Evolutionary conservation across 64 coral and sea anemone species (phyloP).

Genomic region (Orbicella faveolata): DNA sequence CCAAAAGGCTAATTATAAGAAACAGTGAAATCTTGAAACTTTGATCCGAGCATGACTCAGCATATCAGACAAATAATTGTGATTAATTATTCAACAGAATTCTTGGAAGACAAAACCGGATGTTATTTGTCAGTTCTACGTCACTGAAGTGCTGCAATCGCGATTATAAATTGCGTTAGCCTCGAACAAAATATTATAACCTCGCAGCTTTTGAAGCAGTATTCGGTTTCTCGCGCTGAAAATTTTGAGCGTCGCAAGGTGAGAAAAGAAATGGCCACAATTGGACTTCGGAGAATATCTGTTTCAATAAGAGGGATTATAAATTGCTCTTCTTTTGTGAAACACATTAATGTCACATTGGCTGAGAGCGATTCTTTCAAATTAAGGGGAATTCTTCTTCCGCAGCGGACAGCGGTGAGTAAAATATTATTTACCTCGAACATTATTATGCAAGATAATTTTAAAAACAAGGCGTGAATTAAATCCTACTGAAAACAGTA

Average conservation of each 20-base stretch:
- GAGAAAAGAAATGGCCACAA: constrained; percentile 11
- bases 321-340: not conserved
- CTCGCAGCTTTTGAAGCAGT: too few species aligned
- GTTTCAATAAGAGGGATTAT: not conserved
- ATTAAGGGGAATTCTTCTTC: constrained; percentile 11
- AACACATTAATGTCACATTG: not conserved
- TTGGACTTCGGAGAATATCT: not conserved
- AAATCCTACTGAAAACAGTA: too few species aligned
- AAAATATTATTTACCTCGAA: not conserved
- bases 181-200: not conserved
- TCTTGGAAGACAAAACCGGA: not conserved
- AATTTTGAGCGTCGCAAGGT: not conserved
- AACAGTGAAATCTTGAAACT: not conserved
- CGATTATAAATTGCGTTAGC: constrained; percentile 32
- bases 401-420: constrained; percentile 22
- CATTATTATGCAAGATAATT: too few species aligned
- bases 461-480: too few species aligned
- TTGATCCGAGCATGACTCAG: not conserved
- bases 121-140: not conserved
- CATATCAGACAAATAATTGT: not conserved
- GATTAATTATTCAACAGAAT: not conserved
- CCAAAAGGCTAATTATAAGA: not conserved
- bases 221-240: too few species aligned
- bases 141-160: constrained; percentile 12
- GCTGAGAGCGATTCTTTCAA: not conserved